phyloP scores from a whole-genome alignment of 2,113 vertebrate species.

The Speoplatyrhinus poulsoni region DNA sequence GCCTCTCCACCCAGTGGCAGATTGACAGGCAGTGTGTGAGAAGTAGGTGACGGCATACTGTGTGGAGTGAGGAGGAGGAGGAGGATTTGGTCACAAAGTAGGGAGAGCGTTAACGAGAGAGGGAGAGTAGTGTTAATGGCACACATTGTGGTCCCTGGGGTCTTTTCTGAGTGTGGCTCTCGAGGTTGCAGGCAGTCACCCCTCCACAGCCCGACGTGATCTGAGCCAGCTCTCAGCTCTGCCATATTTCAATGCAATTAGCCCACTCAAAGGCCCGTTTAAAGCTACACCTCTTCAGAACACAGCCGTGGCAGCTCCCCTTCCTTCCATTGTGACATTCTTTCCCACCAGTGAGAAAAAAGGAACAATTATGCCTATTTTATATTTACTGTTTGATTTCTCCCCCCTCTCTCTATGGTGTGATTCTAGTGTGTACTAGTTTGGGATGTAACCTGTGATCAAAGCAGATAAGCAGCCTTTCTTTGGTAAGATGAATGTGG shows the following conservation, averaged over 20 bases:
- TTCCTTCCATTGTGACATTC: conserved; percentile 71
- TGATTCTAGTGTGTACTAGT: conserved; percentile 19
- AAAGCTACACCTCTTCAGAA: conserved; percentile 80
- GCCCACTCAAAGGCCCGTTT: conserved; percentile 90
- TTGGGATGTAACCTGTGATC: conserved; percentile 45
- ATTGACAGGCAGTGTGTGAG: conserved; percentile 66
- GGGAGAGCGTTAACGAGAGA: conserved; percentile 29
- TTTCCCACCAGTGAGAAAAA: conserved; percentile 70
- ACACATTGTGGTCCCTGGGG: conserved; percentile 60
- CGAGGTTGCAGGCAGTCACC: conserved; percentile 62
- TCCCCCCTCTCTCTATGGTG: conserved; percentile 14
- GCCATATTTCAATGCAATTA: conserved; percentile 95
- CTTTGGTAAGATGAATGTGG: conserved; percentile 32
- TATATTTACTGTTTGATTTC: neutral
- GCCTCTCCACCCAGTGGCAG: conserved; percentile 55
- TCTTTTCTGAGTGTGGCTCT: conserved; percentile 70
- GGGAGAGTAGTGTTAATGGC: conserved; percentile 67
- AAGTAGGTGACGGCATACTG: conserved; percentile 63
- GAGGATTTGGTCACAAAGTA: neutral
- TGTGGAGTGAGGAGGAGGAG: conserved; percentile 4
- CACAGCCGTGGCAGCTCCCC: conserved; percentile 70
- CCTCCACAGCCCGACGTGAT: conserved; percentile 74
- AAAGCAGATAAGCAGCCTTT: conserved; percentile 11
- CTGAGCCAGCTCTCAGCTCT: conserved; percentile 82
- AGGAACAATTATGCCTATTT: conserved; percentile 73